These are phyloP conservation scores for Centropristis striata DNA, from an alignment of 2,113 vertebrate species.

Conservation along the genomic window DNA sequence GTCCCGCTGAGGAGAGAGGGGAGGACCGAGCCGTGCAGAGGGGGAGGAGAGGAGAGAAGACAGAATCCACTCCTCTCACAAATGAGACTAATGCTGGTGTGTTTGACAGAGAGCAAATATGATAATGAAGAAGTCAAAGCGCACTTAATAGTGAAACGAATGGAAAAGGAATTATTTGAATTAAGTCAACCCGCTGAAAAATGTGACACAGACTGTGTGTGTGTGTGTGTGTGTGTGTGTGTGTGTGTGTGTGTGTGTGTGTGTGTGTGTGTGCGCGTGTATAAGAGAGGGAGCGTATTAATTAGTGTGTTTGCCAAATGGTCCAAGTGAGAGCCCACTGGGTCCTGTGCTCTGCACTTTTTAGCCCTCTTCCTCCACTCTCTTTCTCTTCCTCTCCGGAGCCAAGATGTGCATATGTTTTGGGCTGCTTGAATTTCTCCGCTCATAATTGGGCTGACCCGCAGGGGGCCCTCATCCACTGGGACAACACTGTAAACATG, in stretches of 20 bases:
- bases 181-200: conserved; percentile 38
- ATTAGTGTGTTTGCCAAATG: conserved; percentile 77
- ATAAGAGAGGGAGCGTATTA: conserved; percentile 53
- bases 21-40: conserved; percentile 10
- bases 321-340: conserved; percentile 73
- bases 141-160: conserved; percentile 55
- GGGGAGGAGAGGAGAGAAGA: not conserved
- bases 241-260: conserved; percentile 15
- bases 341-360: conserved; percentile 74
- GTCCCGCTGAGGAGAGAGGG: conserved; percentile 46
- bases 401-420: conserved; percentile 72
- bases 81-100: conserved; percentile 48
- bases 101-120: conserved; percentile 51
- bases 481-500: conserved; percentile 77
- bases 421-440: conserved; percentile 80
- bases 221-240: conserved; percentile 17
- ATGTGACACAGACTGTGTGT: conserved; percentile 39
- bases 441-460: conserved; percentile 82
- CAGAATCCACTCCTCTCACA: conserved; percentile 43
- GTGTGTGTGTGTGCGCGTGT: conserved; percentile 17
- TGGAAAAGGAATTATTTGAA: conserved; percentile 58
- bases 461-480: conserved; percentile 68
- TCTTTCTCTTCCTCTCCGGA: conserved; percentile 61
- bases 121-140: conserved; percentile 56
- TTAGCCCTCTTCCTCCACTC: conserved; percentile 54